Base-by-base conservation (phyloP, 2,113 vertebrate genomes). In the Bombycilla garrulus region DNA sequence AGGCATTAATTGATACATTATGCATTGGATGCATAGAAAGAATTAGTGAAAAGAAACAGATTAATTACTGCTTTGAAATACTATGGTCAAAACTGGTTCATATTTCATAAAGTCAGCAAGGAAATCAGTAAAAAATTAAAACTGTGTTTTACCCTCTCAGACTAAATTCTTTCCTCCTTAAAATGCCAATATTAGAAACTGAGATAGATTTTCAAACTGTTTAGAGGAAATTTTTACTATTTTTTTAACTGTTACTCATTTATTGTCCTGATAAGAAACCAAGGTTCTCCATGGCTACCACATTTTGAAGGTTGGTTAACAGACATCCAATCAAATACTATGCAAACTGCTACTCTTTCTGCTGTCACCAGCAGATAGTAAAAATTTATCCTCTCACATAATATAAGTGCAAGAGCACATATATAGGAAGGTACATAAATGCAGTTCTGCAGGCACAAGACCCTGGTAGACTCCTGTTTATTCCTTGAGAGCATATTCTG, bases 1-100 rank as follows among this genome's bases (percentile, higher is more conserved):
- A 25, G 17, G 14, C 33, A 57, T 29, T 1, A 0, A 64, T 23
- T 1, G 0, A 61, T 33, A 66, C 1, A 5, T 47, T 64, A 18
- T 3, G 6, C 2, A 44, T 7, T 15, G 11, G 18, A 58, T 40
- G 18, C 10, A 62, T 16, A 45, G 48, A 69, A 84, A 79, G 29
- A 66, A 66, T 45, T 74, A 19, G 29, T 42, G 4, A 25, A 69
- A 78, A 48, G 24, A 70, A 87, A 29, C 6, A 70, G 31, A 70
- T 90, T 72, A 33, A 31, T 51, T 57, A 62, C n/a, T 50, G 4
- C 16, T 58, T 87, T 11, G 5, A 81, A 90, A 70, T 36, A 21
- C 12, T 65, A 5, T 31, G 8, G 16, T 82, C 19, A 70, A 51
- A 78, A 78, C 42, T 16, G 4, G 9, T 90, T 87, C 10, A 3